Conservation (phyloP, 2,888 invertebrate genomes). For the Mechanitis mazaeus region DNA sequence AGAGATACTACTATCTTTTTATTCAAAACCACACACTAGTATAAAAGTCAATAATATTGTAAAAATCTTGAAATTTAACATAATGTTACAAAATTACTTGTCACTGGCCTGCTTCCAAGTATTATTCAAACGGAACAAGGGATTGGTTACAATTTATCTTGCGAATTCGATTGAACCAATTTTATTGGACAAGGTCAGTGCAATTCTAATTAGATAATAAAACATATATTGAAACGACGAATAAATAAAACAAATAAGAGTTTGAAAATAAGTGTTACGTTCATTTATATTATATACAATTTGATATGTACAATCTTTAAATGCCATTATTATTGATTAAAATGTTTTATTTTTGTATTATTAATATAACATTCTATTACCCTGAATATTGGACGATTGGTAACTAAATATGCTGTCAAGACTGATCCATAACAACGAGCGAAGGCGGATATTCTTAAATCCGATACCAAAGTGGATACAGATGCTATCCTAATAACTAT, state of each 20-base stretch:
- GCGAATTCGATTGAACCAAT: slow-evolving; percentile 12
- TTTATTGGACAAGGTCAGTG: neutral
- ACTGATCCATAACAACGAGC: slow-evolving; percentile 10
- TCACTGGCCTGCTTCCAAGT: slow-evolving; percentile 18
- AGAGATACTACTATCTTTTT: no score
- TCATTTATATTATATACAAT: no score
- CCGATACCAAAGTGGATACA: slow-evolving; percentile 10
- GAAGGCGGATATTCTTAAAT: slow-evolving; percentile 13
- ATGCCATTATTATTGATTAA: no score
- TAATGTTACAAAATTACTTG: slow-evolving; percentile 17
- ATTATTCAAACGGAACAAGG: slow-evolving; percentile 17
- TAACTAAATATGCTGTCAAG: slow-evolving; percentile 11
- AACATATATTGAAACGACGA: neutral
- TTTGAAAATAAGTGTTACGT: no score
- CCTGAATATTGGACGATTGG: neutral
- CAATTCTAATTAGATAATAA: slow-evolving; percentile 5
- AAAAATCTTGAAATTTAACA: slow-evolving; percentile 17
- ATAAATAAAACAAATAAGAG: neutral
- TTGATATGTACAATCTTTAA: no score
- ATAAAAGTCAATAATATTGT: neutral
- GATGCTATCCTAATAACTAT: slow-evolving; percentile 1
- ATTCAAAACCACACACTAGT: no score
- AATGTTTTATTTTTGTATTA: neutral
- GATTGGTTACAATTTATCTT: slow-evolving; percentile 24
- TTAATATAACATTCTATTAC: neutral